Evolutionary conservation across 2,113 vertebrate species (phyloP).

Genomic region (Ramphastos sulfuratus): DNA sequence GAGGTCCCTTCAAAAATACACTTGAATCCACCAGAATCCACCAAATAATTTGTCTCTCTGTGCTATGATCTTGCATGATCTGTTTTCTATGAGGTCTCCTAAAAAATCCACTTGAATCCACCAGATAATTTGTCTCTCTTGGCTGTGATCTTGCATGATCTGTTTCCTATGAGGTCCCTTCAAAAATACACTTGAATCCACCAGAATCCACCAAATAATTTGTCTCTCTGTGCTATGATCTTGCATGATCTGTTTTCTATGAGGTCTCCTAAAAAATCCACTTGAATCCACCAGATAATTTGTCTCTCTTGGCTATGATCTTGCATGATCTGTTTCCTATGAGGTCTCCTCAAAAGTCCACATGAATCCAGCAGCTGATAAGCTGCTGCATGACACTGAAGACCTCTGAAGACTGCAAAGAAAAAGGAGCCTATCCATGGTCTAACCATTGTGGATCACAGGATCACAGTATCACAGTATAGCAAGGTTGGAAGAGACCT

Average conservation of each 20-base stretch:
- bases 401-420: background rate
- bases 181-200: background rate
- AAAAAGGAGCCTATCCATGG: accelerated
- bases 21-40: too few species aligned
- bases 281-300: background rate
- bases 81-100: too few species aligned
- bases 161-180: too few species aligned
- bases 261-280: background rate
- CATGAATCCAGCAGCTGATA: background rate
- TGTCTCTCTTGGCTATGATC: background rate
- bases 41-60: too few species aligned
- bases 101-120: too few species aligned
- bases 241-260: background rate
- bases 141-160: too few species aligned
- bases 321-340: background rate
- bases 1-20: too few species aligned
- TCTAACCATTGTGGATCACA: background rate
- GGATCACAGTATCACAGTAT: too few species aligned
- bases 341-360: background rate
- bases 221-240: background rate
- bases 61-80: too few species aligned
- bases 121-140: too few species aligned
- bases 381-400: background rate
- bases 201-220: background rate
- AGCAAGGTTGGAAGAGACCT: too few species aligned